Evolutionary conservation across 92 coral and sea anemone genomes (phyloP), one percentile per base, ranked within the genome.

Genomic region (Parazoanthus darwini): DNA sequence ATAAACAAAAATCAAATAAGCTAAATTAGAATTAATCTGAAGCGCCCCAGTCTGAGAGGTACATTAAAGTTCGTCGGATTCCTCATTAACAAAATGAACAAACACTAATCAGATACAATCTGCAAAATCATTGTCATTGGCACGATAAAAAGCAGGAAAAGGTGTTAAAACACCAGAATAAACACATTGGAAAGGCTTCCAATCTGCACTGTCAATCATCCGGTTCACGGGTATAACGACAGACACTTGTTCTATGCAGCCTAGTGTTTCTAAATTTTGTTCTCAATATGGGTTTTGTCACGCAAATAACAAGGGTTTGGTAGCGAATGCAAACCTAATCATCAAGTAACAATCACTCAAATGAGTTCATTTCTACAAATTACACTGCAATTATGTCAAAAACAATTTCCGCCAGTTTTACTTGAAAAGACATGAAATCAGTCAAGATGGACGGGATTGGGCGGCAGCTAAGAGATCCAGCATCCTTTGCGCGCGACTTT

Each of bases 1-100:
- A 81, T 22, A 58, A 81, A 81, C 85, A 58, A 81, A 54, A 36
- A 33, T 82, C 44, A 79, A 79, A 51, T 50, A 79, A 35, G 66
- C 73, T 22, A 51, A 35, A n/a, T 35, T 81, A 20, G 18, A 81
- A 54, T 81, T 35, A 58, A 35, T 33, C 44, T 58, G 14, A 22
- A 63, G 14, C 26, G 22, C 54, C 48, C 20, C 7, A 4, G 71
- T 29, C 42, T 9, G 7, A 59, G n/a, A 10, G 50, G 6, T 29
- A 56, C 39, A 58, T 66, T 51, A 59, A 72, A 81, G 29, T 22
- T 81, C 42, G 67, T 29, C 33, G 33, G 33, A 36, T 58, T 54
- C 13, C 63, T 71, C 5, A 29, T 72, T 70, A 84, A 42, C 78
- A 42, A 16, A 48, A 33, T 29, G 68, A 44, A 68, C 37, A 71